Percentiles rank a stretch among this genome's conserved stretches.
phyloP scores from a whole-genome alignment of 1,140 invertebrate species.

The honey bee (Apis mellifera) region Amel_HAv3.1 CM009933.2:9021501-9022000 shows the following conservation, averaged over 20 bases:
- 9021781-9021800: constrained; percentile 35
- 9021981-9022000: background rate
- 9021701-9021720: background rate
- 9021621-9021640: too few species aligned
- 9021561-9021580: too few species aligned
- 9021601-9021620: too few species aligned
- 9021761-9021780: constrained; percentile 28
- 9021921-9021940: background rate
- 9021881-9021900: constrained; percentile 12
- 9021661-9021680: too few species aligned
- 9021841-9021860: constrained; percentile 44
- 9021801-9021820: constrained; percentile 48
- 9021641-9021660: too few species aligned
- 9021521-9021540: background rate
- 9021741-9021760: constrained; percentile 25
- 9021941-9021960: background rate
- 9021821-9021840: constrained; percentile 51
- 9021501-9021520: background rate
- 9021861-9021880: background rate
- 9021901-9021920: constrained; percentile 27
- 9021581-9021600: too few species aligned
- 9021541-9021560: too few species aligned
- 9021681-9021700: background rate
- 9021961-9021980: background rate
- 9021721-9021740: constrained; percentile 35